A percentile compares a stretch with the other conserved stretches of the same genome.
Conservation (phyloP, 2,113 vertebrate genomes). For the Cyprinodon brontotheroides region DNA sequence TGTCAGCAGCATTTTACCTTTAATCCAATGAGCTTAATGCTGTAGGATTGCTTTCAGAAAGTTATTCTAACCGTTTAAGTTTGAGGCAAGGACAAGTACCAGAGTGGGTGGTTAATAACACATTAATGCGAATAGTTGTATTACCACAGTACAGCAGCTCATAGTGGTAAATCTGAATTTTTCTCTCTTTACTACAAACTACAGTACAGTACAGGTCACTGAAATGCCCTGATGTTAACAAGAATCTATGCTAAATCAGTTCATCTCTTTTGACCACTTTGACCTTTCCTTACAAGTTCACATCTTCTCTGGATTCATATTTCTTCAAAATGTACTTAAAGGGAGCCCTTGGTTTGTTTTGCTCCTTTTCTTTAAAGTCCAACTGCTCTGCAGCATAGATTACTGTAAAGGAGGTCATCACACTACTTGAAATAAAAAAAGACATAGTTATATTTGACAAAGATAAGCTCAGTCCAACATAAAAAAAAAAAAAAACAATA, state of each 20-base stretch:
- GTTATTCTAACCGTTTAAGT: conserved; percentile 17
- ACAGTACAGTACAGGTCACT: conserved; percentile 1
- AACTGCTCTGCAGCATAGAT: no score
- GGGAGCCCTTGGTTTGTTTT: not conserved
- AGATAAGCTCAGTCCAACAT: no score
- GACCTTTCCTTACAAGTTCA: conserved; percentile 33
- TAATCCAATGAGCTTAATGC: not conserved
- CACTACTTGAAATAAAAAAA: no score
- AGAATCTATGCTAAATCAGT: not conserved
- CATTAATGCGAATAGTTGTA: not conserved
- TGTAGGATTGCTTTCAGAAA: conserved; percentile 1
- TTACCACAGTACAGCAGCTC: not conserved
- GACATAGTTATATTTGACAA: no score
- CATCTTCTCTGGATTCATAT: conserved; percentile 18
- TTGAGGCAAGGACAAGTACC: conserved; percentile 15
- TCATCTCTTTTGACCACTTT: conserved; percentile 20
- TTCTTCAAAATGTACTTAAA: conserved; percentile 19
- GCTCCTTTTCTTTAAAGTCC: not conserved
- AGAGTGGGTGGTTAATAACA: conserved; percentile 9
- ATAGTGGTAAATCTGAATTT: not conserved
- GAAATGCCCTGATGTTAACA: conserved; percentile 10
- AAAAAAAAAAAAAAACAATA: no score
- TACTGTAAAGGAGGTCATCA: no score
- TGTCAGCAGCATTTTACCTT: not conserved
- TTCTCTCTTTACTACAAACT: not conserved